Base-by-base conservation (phyloP, 2,888 invertebrate species). In the Morpho helenor region DNA sequence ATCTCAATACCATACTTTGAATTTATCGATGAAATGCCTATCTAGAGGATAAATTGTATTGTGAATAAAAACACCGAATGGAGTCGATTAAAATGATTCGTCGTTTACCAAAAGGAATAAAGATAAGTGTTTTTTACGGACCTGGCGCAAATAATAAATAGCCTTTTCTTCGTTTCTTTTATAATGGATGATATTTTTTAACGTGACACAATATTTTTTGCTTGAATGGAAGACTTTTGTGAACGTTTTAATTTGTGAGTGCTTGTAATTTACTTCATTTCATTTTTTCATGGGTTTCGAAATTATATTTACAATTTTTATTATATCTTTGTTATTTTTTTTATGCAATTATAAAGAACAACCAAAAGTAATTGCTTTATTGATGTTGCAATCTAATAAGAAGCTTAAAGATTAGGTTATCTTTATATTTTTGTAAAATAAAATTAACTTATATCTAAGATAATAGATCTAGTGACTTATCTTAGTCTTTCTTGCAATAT, bases 1-100 rank as follows among this genome's bases (percentile, higher is more conserved):
- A 90, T 90, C 88, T 84, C 68, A 75, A 66, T 80, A 76, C 75
- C 78, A 80, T 82, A 82, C 80, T 81, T 83, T 80, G 78, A 77
- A 80, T 78, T 84, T 87, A 87, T 87, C 86, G 82, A 81, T 83
- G 76, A 82, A 82, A 77, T 82, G 81, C 82, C 80, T 80, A 76
- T 75, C 69, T 72, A 61, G 71, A 67, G 68, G 68, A 71, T 70
- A 70, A 68, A 64, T 57, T 68, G 66, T 67, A 68, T 66, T 68
- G 68, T 67, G 62, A 73, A 68, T 66, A 70, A 68, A 64, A 62
- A 60, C 54, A 56, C 52, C 55, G 51, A 63, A 54, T 44, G 49
- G 52, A 47, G 55, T 49, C 62, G 61, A 66, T 59, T 66, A 61
- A 63, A 65, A 61, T 64, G 60, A 65, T 65, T 60, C 57, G 55